These are phyloP conservation scores for Zaprionus ghesquierei DNA, from an alignment of 1,140 invertebrate genomes.

Conservation along the genomic window DNA sequence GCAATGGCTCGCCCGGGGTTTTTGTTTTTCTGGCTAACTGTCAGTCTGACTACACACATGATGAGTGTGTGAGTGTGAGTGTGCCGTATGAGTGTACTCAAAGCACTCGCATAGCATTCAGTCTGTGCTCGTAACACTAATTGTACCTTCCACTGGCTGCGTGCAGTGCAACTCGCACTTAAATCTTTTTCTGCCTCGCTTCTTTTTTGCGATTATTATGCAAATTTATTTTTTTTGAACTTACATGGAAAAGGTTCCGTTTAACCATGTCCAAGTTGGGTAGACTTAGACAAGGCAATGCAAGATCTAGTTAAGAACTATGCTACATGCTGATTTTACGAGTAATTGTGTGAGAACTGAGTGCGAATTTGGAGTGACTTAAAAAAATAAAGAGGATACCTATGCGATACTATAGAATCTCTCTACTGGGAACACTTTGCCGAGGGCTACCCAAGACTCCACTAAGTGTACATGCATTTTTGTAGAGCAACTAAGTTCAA, in stretches of 20 bases:
- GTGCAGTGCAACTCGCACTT: slow-evolving; percentile 3
- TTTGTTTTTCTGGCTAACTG: slow-evolving; percentile 28
- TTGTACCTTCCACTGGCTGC: slow-evolving; percentile 18
- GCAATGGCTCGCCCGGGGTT: slow-evolving; percentile 47
- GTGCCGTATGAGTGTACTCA: not conserved
- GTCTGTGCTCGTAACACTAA: slow-evolving; percentile 30
- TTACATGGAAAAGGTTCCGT: slow-evolving; percentile 37
- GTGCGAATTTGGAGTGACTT: no score
- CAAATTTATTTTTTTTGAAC: slow-evolving; percentile 28
- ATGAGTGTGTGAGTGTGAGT: not conserved
- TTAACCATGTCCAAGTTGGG: slow-evolving; percentile 1
- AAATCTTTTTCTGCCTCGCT: slow-evolving; percentile 25
- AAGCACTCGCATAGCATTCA: not conserved
- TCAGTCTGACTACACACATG: slow-evolving; percentile 15
- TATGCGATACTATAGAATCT: no score
- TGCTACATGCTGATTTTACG: not conserved
- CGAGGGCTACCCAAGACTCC: not conserved
- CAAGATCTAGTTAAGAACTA: not conserved
- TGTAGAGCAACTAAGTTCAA: not conserved
- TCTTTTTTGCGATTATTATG: slow-evolving; percentile 30
- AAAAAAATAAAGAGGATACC: not conserved
- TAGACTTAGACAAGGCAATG: not conserved
- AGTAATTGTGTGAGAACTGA: not conserved
- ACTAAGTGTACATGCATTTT: not conserved
- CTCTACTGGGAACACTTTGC: no score